Base-by-base conservation (phyloP, 2,888 invertebrate genomes). In the Pollenia angustigena region DNA sequence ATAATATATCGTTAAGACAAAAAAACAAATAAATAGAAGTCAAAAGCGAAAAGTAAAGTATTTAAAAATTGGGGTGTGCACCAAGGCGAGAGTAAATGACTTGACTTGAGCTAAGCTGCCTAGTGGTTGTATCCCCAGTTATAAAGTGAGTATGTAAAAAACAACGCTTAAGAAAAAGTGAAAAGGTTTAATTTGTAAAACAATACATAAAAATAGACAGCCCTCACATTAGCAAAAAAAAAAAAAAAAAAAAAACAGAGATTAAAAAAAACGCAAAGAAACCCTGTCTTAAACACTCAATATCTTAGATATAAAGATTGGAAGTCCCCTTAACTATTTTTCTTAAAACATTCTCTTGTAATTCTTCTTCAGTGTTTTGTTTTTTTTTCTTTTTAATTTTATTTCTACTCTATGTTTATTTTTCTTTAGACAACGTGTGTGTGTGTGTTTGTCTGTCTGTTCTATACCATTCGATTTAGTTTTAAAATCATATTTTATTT, bases 161-260 rank as follows among this genome's bases (percentile, higher is more conserved):
- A 80, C 62, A 68, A 79, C 56, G 52, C 64, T 69, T 71, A 80
- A 74, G 81, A 76, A 88, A 91, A 91, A 91, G 91, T 91, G 90
- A 91, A 91, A 91, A 91, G 90, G 91, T 89, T 91, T 91, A 89
- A 91, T 91, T 90, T 91, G 89, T 90, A 88, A 87, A 88, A 88
- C 86, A 88, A 88, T 85, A 88, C 79, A 88, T 78, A 81, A 84
- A 84, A 81, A 74, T 68, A 74, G 87, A 84, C 87, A 87, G 81
- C 68, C 81, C 84, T 84, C 76, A 78, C 60, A 78, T 81, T 81
- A 60, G 66, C 40, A 50, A 52, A 48, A 52, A 32, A 78, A 44
- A 11, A 11, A 42, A 56, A 50, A 50, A 52, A 48, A 52, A 32
- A 78, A 44, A 11, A 11, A 42, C 64, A 50, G 42, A 58, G 16